These are phyloP conservation scores for Abrostola triplasia DNA, from an alignment of 2,888 invertebrate species.

Conservation along the genomic window DNA sequence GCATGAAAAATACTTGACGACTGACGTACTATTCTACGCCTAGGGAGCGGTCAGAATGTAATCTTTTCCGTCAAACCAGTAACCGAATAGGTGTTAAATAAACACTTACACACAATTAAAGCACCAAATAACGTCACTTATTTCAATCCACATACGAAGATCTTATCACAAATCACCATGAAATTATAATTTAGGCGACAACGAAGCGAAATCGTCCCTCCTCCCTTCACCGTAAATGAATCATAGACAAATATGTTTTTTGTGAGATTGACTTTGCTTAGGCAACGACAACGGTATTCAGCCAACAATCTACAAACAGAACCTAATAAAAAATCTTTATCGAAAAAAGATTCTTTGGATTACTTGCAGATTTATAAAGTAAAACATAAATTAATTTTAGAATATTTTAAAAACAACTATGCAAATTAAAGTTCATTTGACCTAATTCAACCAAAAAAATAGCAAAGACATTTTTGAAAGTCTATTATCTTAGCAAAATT, in stretches of 20 bases:
- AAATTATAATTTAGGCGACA: conserved; percentile 82
- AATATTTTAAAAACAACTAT: no score
- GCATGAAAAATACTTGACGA: conserved; percentile 85
- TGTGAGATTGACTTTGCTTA: conserved; percentile 39
- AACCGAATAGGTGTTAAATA: conserved; percentile 59
- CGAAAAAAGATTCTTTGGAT: no score
- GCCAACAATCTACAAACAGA: conserved; percentile 12
- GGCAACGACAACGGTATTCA: conserved; percentile 35
- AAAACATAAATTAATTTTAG: no score
- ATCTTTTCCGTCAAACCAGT: conserved; percentile 70
- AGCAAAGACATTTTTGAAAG: no score
- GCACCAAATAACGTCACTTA: conserved; percentile 75
- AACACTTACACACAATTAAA: conserved; percentile 70
- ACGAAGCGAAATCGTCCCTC: conserved; percentile 85
- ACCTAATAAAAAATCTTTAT: no score
- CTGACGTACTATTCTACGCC: conserved; percentile 82
- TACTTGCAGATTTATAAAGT: no score
- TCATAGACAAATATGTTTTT: conserved; percentile 74
- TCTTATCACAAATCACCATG: conserved; percentile 77
- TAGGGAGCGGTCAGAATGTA: conserved; percentile 86
- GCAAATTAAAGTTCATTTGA: no score
- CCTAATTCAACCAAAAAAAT: no score
- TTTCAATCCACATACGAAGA: conserved; percentile 72
- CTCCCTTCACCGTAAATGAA: conserved; percentile 82
- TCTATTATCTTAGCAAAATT: no score